Evolutionary conservation across 2,888 invertebrate genomes (phyloP).

Genomic region (Calameuta pallipes): DNA sequence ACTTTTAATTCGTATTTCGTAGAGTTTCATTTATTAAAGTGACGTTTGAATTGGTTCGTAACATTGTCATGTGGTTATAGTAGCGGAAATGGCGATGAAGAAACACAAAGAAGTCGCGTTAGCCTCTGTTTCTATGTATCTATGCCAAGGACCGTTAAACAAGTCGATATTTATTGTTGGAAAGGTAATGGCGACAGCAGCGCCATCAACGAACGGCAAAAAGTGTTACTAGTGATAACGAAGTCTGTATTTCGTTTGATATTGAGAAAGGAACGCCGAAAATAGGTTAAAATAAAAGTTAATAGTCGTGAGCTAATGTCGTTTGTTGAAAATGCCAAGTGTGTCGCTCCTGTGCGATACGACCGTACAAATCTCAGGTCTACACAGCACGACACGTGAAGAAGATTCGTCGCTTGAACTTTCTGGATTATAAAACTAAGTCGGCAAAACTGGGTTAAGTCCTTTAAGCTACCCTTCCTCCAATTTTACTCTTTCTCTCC

Average conservation of each 20-base stretch:
- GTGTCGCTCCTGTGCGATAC: not conserved
- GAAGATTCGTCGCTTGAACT: not conserved
- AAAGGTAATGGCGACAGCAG: not conserved
- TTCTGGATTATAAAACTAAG: not conserved
- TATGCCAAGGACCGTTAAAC: not conserved
- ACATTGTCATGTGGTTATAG: not conserved
- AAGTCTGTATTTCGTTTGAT: not conserved
- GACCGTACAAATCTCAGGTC: not conserved
- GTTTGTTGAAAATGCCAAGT: not conserved
- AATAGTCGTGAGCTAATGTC: not conserved
- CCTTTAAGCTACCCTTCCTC: not conserved
- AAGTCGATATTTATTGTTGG: not conserved
- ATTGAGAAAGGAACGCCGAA: not conserved
- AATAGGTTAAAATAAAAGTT: not conserved
- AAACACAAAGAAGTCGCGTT: not conserved
- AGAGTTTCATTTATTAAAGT: not conserved
- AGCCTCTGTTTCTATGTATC: not conserved
- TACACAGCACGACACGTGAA: not conserved
- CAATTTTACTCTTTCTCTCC: not conserved
- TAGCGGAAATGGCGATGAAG: not conserved
- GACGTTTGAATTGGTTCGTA: not conserved
- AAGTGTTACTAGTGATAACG: not conserved
- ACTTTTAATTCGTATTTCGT: not conserved
- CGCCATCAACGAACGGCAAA: not conserved
- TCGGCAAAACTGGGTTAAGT: slow-evolving; percentile 1